These are phyloP conservation scores for Pterobdella sp. DNA, from an alignment of 2,888 invertebrate species.

Conservation along the genomic window DNA sequence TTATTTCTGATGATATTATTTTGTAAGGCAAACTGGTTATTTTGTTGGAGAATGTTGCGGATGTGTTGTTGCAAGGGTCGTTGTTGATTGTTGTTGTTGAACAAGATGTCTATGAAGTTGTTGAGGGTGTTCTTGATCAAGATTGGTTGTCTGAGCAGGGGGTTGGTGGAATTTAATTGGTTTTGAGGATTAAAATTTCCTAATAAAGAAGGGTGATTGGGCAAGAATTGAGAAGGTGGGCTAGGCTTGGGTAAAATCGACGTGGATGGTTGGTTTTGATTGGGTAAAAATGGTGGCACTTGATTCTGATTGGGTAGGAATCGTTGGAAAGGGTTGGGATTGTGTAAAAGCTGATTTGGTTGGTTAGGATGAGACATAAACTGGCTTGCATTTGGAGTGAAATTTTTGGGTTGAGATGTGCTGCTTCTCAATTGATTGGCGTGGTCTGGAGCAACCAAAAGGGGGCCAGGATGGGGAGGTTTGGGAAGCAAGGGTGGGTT, in stretches of 20 bases:
- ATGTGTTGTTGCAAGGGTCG: neutral
- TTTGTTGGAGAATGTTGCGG: neutral
- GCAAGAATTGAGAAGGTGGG: no score
- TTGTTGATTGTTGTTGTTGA: neutral
- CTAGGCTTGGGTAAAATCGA: no score
- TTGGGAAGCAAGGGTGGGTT: neutral
- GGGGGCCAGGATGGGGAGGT: neutral
- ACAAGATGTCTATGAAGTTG: neutral
- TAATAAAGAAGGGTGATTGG: no score
- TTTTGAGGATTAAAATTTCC: no score
- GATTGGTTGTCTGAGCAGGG: neutral
- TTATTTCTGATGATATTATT: neutral
- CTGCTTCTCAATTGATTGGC: neutral
- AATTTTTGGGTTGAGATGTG: neutral
- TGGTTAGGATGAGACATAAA: neutral
- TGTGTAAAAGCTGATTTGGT: neutral
- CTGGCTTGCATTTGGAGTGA: neutral
- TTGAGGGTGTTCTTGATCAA: conserved; percentile 2
- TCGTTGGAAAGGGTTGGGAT: neutral
- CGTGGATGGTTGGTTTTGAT: no score
- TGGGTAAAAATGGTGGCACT: no score
- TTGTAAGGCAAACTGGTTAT: neutral
- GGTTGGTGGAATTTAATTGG: no score
- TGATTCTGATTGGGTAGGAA: neutral
- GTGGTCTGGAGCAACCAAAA: neutral